phyloP scores from a whole-genome alignment of 2,113 vertebrate genomes.

The Tetrax tetrax region DNA sequence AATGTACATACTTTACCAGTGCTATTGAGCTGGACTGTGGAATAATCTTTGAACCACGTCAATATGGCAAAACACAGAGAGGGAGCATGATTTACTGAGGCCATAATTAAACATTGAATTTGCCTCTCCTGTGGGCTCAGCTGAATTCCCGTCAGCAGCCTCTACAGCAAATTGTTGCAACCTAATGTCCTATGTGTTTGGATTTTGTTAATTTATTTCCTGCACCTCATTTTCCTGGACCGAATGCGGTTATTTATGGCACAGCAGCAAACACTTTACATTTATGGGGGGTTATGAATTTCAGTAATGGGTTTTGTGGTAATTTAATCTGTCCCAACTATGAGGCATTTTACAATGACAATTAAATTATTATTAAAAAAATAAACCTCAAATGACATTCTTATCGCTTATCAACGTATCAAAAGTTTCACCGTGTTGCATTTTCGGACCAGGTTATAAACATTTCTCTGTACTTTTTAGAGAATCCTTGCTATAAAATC shows the following conservation, averaged over 20 bases:
- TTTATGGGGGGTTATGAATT: conserved; percentile 83
- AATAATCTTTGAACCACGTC: conserved; percentile 34
- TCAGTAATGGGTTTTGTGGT: conserved; percentile 79
- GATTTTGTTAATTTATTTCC: conserved; percentile 81
- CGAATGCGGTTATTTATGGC: conserved; percentile 78
- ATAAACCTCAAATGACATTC: conserved; percentile 78
- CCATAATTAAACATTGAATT: conserved; percentile 72
- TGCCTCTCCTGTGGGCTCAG: conserved; percentile 55
- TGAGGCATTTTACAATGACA: conserved; percentile 82
- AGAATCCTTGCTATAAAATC: conserved; percentile 70
- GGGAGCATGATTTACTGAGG: conserved; percentile 66
- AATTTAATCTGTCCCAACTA: conserved; percentile 83
- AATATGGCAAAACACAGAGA: conserved; percentile 49
- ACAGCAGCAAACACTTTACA: conserved; percentile 76
- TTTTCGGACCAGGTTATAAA: conserved; percentile 68
- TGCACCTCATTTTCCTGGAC: conserved; percentile 78
- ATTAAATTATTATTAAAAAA: conserved; percentile 85
- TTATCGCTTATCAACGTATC: conserved; percentile 80
- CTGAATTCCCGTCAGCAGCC: conserved; percentile 56
- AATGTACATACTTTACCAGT: neutral
- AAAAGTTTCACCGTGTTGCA: conserved; percentile 71
- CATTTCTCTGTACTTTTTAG: conserved; percentile 56
- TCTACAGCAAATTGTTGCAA: conserved; percentile 72
- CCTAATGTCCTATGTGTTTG: conserved; percentile 77
- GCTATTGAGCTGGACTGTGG: conserved; percentile 23